Conservation (phyloP, 1,140 invertebrate genomes). For the Brachionus angularis region DNA sequence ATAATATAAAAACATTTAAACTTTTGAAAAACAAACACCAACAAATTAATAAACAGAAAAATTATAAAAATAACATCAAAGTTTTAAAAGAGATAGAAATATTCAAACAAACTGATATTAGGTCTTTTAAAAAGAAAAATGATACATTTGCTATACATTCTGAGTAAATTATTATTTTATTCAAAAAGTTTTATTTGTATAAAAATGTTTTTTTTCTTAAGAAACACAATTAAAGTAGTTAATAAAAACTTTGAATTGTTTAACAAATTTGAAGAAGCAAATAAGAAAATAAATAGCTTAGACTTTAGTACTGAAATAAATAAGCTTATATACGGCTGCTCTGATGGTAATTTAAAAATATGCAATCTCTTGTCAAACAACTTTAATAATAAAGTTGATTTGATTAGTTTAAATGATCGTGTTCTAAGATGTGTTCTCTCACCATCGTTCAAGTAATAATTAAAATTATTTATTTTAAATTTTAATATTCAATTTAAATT, state of each 20-base stretch:
- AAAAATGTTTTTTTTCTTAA: neutral
- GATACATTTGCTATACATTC: neutral
- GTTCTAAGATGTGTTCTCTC: conserved; percentile 11
- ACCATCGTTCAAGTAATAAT: neutral
- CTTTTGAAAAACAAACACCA: neutral
- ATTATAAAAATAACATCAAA: conserved; percentile 9
- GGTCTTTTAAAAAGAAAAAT: conserved; percentile 26
- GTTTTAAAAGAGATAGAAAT: neutral
- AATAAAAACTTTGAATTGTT: neutral
- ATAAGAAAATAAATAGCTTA: neutral
- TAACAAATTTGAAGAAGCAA: neutral
- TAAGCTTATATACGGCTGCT: conserved; percentile 1
- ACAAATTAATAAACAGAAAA: neutral
- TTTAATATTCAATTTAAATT: neutral
- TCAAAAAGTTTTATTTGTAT: neutral
- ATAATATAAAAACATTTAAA: neutral
- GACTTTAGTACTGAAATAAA: neutral
- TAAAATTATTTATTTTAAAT: neutral
- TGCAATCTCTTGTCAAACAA: neutral
- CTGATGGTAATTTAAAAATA: conserved; percentile 10
- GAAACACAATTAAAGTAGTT: neutral
- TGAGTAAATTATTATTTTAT: neutral
- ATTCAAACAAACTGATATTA: neutral
- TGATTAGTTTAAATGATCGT: conserved; percentile 19
- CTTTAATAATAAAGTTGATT: neutral